These are phyloP conservation scores for Mandrillus leucophaeus DNA, from an alignment of 2,113 vertebrate species.

Conservation along the genomic window DNA sequence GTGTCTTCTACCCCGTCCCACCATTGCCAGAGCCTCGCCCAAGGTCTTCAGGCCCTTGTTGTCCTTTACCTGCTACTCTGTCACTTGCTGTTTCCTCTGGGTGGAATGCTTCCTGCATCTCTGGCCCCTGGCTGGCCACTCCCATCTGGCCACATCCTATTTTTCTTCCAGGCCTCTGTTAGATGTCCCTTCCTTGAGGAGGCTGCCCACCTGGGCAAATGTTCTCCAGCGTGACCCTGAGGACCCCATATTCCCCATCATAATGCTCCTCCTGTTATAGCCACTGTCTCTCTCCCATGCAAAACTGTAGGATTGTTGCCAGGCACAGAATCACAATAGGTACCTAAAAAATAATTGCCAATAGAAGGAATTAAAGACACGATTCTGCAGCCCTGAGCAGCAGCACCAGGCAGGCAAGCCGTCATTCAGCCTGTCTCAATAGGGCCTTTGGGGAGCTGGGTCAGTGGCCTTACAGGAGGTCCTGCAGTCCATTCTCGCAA, in stretches of 20 bases:
- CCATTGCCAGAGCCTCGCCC: not conserved
- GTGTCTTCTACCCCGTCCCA: rapidly evolving
- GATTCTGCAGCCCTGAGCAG: not conserved
- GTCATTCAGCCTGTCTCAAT: rapidly evolving
- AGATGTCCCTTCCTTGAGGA: not conserved
- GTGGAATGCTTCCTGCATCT: rapidly evolving
- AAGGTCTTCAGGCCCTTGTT: not conserved
- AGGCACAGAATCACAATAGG: rapidly evolving
- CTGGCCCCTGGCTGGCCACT: not conserved
- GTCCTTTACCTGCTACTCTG: not conserved
- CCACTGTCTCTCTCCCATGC: not conserved
- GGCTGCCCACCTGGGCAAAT: rapidly evolving
- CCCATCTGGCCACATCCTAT: rapidly evolving
- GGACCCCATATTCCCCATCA: rapidly evolving
- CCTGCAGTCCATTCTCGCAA: not conserved
- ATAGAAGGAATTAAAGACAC: not conserved
- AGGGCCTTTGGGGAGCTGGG: not conserved
- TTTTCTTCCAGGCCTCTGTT: not conserved
- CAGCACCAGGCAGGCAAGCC: not conserved
- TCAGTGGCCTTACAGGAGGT: rapidly evolving
- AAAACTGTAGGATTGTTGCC: not conserved
- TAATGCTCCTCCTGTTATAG: rapidly evolving
- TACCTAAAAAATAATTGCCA: no score
- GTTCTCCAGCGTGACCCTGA: not conserved
- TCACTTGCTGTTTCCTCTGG: not conserved